Conservation (phyloP, 2,797 vertebrate genomes). For the Sebastes aleutianus region DNA sequence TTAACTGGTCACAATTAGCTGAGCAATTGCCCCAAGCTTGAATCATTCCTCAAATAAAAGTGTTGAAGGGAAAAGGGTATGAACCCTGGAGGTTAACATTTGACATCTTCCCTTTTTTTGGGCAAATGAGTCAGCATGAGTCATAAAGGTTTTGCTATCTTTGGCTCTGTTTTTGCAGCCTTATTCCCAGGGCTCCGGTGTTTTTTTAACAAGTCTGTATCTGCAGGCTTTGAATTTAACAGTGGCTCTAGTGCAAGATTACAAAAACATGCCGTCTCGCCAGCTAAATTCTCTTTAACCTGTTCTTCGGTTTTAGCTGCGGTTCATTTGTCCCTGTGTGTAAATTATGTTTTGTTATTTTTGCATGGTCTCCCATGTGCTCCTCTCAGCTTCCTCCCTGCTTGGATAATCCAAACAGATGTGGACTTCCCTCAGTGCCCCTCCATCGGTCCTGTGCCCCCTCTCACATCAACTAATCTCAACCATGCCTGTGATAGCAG, state of each 20-base stretch:
- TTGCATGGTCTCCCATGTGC: not conserved
- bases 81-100: constrained; percentile 20
- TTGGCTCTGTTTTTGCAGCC: constrained; percentile 23
- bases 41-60: constrained; percentile 27
- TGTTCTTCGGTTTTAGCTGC: not conserved
- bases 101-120: constrained; percentile 16
- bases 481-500: constrained; percentile 48
- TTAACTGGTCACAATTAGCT: constrained; percentile 62
- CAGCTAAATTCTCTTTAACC: not conserved
- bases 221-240: not conserved
- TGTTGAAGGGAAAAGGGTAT: constrained; percentile 15
- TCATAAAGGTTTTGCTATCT: constrained; percentile 8
- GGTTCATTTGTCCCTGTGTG: not conserved
- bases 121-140: constrained; percentile 42
- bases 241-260: not conserved
- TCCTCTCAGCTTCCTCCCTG: constrained; percentile 10
- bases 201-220: constrained; percentile 1
- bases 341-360: constrained; percentile 12
- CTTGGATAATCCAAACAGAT: constrained; percentile 69
- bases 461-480: constrained; percentile 66
- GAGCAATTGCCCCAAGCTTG: constrained; percentile 26
- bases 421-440: constrained; percentile 55
- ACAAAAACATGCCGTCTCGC: not conserved
- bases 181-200: not conserved
- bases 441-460: constrained; percentile 37